phyloP scores from a whole-genome alignment of 2,888 invertebrate genomes.

The Pyrocoelia pectoralis region DNA sequence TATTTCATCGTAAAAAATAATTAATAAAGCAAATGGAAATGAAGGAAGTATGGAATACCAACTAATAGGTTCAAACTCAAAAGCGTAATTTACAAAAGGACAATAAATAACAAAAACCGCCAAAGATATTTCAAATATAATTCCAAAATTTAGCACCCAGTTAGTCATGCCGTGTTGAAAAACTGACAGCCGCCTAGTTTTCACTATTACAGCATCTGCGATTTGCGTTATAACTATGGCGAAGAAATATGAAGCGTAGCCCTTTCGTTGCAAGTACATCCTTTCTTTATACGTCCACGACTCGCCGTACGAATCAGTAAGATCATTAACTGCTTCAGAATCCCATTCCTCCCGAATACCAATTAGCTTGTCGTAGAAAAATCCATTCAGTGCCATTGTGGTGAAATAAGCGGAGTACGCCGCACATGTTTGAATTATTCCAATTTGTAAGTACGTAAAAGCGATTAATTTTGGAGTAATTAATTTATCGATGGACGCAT shows the following conservation, averaged over 20 bases:
- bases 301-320: slow-evolving; percentile 78
- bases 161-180: slow-evolving; percentile 79
- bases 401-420: slow-evolving; percentile 83
- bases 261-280: slow-evolving; percentile 73
- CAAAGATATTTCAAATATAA: slow-evolving; percentile 66
- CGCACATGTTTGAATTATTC: slow-evolving; percentile 83
- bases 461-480: slow-evolving; percentile 71
- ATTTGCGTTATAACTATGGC: slow-evolving; percentile 80
- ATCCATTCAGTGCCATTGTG: slow-evolving; percentile 81
- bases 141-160: slow-evolving; percentile 67
- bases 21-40: slow-evolving; percentile 76
- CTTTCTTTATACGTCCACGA: slow-evolving; percentile 76
- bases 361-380: slow-evolving; percentile 69
- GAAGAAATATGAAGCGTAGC: slow-evolving; percentile 83
- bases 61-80: slow-evolving; percentile 71
- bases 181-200: slow-evolving; percentile 77
- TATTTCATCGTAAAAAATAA: slow-evolving; percentile 78
- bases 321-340: slow-evolving; percentile 64
- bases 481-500: slow-evolving; percentile 62
- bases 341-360: slow-evolving; percentile 74
- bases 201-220: slow-evolving; percentile 81
- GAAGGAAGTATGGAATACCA: slow-evolving; percentile 75
- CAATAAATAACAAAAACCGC: slow-evolving; percentile 72
- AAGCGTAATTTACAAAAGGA: slow-evolving; percentile 70
- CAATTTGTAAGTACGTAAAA: slow-evolving; percentile 87